Base-by-base conservation (phyloP, 2,113 vertebrate genomes). In the Thryonomys swinderianus region DNA sequence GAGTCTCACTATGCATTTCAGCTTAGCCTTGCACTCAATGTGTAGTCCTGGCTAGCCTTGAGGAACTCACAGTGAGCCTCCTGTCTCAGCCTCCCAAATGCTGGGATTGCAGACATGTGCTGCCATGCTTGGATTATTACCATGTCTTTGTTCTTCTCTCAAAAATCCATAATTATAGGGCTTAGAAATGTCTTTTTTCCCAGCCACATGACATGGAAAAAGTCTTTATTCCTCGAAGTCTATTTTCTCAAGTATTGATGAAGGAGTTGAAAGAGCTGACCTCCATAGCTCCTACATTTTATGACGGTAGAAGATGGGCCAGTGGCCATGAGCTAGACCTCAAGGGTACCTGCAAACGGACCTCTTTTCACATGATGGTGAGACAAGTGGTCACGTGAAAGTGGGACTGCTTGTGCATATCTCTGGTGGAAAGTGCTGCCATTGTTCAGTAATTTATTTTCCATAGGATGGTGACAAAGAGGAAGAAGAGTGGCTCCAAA, bases 321-420 rank as follows among this genome's bases (percentile, higher is more conserved):
- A 0, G 1, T 6, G 37, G 37, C 34, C 37, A 9, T 1, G 3
- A 51, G 27, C 20, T 7, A 40, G 64, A 23, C 55, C 34, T 51
- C 30, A 25, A 18, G 30, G 59, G 4, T 16, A 11, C 3, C 2
- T 25, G 11, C 18, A 13, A 51, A 59, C 0, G 2, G 2, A 18
- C 18, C 12, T 78, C n/a, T 16, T 17, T 18, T 40, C 4, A 53
- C 1, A 34, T 0, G 9, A 0, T 0, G 3, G 32, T 55, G 0
- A 0, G 30, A 6, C 30, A 34, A 66, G 34, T 4, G 25, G 62
- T 3, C 37, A 90, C 1, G 2, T n/a, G 69, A 25, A 27, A n/a
- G 13, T 0, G 0, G 2, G 59, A n/a, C 5, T 3, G 30, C 34
- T 48, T 0, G 0, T 13, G 51, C n/a, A 23, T 59, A 10, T 9